Base-by-base conservation (phyloP, 2,888 invertebrate species). In the Desoria tigrina region DNA sequence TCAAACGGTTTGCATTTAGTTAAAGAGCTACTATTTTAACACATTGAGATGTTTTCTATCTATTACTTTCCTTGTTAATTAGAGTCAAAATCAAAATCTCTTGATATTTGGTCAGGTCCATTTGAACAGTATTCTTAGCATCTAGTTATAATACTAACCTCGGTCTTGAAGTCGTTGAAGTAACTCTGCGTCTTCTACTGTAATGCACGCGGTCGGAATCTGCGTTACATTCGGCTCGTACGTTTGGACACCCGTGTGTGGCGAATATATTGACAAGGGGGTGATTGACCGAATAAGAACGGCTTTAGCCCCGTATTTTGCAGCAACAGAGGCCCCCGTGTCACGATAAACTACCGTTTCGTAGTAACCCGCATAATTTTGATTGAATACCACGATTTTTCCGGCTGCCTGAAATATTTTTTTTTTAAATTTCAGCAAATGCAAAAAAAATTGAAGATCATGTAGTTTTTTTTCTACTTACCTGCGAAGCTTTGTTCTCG, bases 101-200 rank as follows among this genome's bases (percentile, higher is more conserved):
- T n/a, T n/a, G n/a, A n/a, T n/a, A n/a, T n/a, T n/a, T n/a, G n/a
- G n/a, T n/a, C n/a, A n/a, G n/a, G n/a, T n/a, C n/a, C n/a, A n/a
- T n/a, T n/a, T n/a, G n/a, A n/a, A n/a, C n/a, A n/a, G n/a, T n/a
- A n/a, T n/a, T n/a, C n/a, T n/a, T n/a, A n/a, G n/a, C n/a, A n/a
- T n/a, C n/a, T n/a, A n/a, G n/a, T n/a, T n/a, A n/a, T n/a, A n/a
- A n/a, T n/a, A n/a, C 11, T 45, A 50, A 61, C 62, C 62, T 37
- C 61, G 27, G 2, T 14, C 42, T 14, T 63, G 39, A 2, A 89
- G 81, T 80, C 91, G 83, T 61, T 84, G 80, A 45, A 92, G 80
- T 80, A 90, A 83, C 78, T 86, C 85, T 2, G 91, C 90, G 79
- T 92, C 90, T 82, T 92, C 92, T 16, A 86, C 81, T 1, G 90